A percentile compares a stretch with the other conserved stretches of the same genome.
Evolutionary conservation across 2,113 vertebrate genomes (phyloP).

Genomic region (Phylloscopus trochiloides): DNA sequence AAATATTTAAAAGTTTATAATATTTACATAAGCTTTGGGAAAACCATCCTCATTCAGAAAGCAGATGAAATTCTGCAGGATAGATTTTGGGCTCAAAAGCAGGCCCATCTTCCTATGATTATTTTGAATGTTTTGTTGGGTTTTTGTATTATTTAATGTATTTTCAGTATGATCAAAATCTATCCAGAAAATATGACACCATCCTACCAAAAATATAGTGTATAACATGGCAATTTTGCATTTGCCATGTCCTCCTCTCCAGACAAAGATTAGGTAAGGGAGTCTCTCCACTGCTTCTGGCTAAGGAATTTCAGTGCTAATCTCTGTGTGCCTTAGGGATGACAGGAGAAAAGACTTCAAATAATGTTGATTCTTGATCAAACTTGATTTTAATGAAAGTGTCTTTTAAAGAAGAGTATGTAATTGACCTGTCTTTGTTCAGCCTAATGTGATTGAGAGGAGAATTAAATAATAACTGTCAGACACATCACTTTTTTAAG

Average conservation of each 20-base stretch:
- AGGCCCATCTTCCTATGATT: background rate
- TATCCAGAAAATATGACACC: background rate
- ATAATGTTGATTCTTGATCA: conserved; percentile 23
- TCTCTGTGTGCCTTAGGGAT: background rate
- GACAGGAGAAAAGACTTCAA: background rate
- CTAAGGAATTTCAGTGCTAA: background rate
- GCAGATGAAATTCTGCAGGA: background rate
- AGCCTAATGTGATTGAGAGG: conserved; percentile 32
- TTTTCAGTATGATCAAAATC: background rate
- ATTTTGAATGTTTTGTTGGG: background rate
- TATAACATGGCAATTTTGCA: background rate
- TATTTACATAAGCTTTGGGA: background rate
- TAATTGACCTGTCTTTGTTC: conserved; percentile 51
- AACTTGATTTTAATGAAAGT: conserved; percentile 33
- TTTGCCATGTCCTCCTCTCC: background rate
- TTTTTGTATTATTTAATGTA: background rate
- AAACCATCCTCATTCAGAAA: background rate
- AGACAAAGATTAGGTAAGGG: background rate
- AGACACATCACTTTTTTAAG: conserved; percentile 10
- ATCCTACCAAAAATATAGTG: background rate
- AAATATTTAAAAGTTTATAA: background rate
- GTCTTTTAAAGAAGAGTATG: background rate
- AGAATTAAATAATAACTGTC: conserved; percentile 38
- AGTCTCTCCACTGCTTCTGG: background rate
- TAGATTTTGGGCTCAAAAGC: background rate